Evolutionary conservation across 2,888 invertebrate genomes (phyloP), one percentile per base, ranked within the genome.

Genomic region (Blastobasis adustella): DNA sequence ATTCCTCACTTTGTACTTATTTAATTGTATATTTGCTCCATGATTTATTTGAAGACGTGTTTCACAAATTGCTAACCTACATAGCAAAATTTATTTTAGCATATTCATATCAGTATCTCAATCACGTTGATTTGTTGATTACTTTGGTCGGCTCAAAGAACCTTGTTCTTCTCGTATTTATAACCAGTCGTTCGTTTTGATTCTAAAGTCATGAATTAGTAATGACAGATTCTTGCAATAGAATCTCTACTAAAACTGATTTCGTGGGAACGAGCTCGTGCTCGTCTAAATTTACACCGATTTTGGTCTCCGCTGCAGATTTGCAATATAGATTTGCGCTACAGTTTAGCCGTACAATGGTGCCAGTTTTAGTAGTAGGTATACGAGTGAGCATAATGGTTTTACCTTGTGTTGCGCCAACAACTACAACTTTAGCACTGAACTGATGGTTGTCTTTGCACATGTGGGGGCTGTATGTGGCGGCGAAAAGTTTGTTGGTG

Each of bases 381-480:
- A 76, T 73, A 71, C 75, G 69, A 76, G 72, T 73, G 76, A 74
- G 72, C 68, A 79, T 80, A 82, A 83, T 81, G 71, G 79, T 62
- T 81, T 85, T 86, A 86, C 86, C 86, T 87, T 84, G 82, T 75
- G 71, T 63, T 68, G 70, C 75, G 72, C 67, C 73, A 76, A 75
- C 71, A 66, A 72, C 65, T 73, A 73, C 66, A 68, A 74, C 67
- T 72, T 71, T 69, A 74, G 67, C 67, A 71, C 69, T 56, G 57
- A 60, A 52, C 63, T 55, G 66, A 72, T 23, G 23, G 23, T 71
- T 61, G 65, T 73, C 67, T 67, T 64, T 66, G 59, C 59, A 58
- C 58, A 55, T 54, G 63, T 62, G 60, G 60, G 62, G 68, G 71
- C 73, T 76, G 77, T 81, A 81, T 82, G 65, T 66, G 73, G 73